phyloP scores from a whole-genome alignment of 1,140 invertebrate genomes.

The Orchestia grillus region DNA sequence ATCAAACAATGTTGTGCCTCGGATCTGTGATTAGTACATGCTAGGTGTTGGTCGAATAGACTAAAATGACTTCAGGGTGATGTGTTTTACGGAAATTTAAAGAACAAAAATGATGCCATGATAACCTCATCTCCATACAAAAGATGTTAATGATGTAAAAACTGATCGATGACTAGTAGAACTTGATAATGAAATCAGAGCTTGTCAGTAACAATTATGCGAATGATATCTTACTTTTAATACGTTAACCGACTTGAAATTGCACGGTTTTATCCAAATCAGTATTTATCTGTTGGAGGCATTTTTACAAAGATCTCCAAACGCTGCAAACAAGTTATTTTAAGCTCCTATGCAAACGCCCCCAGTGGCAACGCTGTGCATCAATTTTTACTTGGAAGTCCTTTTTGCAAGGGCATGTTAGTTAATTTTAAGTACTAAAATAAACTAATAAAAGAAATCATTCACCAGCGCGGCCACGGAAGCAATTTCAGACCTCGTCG shows the following conservation, averaged over 20 bases:
- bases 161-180: neutral
- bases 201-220: neutral
- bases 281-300: neutral
- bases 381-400: neutral
- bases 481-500: neutral
- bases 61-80: neutral
- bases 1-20: conserved; percentile 6
- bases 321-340: too few relatives aligned
- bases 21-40: neutral
- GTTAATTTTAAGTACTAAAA: neutral
- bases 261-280: neutral
- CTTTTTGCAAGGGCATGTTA: neutral
- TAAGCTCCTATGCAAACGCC: neutral
- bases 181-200: neutral
- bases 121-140: neutral
- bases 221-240: neutral
- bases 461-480: neutral
- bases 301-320: neutral
- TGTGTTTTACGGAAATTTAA: neutral
- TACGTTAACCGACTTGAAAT: neutral
- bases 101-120: neutral
- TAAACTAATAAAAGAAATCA: neutral
- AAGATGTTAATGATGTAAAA: neutral
- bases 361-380: neutral
- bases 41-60: neutral